Conservation (phyloP, 2,797 vertebrate genomes). For the Orestias chungarensis region DNA sequence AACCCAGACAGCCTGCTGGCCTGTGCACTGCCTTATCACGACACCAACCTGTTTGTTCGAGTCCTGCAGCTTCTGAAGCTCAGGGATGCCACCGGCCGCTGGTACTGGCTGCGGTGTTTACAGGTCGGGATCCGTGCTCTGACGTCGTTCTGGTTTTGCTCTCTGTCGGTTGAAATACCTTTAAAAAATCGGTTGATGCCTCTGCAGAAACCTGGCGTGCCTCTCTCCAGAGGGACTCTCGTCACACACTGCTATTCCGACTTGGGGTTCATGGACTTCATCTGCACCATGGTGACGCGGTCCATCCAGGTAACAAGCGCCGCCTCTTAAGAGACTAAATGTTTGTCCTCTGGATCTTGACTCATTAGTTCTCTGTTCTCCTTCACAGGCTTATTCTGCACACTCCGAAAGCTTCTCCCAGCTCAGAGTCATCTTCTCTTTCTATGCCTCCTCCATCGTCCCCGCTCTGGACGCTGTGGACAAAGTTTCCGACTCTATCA, state of each 20-base stretch:
- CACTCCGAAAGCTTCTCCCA: constrained; percentile 76
- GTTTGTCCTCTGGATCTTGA: not conserved
- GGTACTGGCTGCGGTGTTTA: constrained; percentile 91
- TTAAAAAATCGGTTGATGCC: not conserved
- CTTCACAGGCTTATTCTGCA: constrained; percentile 82
- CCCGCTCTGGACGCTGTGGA: constrained; percentile 82
- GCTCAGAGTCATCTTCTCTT: constrained; percentile 91
- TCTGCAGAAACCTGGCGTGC: constrained; percentile 90
- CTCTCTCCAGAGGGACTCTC: constrained; percentile 87
- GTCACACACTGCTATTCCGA: constrained; percentile 94
- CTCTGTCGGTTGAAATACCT: rapidly evolving
- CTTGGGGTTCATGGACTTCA: constrained; percentile 95
- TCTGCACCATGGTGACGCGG: constrained; percentile 88
- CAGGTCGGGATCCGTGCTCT: constrained; percentile 63
- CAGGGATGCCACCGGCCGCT: constrained; percentile 84
- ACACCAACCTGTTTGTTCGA: constrained; percentile 92
- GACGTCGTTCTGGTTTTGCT: not conserved
- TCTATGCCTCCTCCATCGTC: constrained; percentile 90
- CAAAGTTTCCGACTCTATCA: constrained; percentile 79
- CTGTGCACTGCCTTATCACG: constrained; percentile 91
- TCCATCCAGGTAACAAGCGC: constrained; percentile 81
- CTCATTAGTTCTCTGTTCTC: not conserved
- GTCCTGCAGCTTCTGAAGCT: constrained; percentile 91
- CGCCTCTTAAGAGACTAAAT: not conserved
- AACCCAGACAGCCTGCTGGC: constrained; percentile 89